phyloP scores from a whole-genome alignment of 2,888 invertebrate species.

The Ormyrus nitidulus region DNA sequence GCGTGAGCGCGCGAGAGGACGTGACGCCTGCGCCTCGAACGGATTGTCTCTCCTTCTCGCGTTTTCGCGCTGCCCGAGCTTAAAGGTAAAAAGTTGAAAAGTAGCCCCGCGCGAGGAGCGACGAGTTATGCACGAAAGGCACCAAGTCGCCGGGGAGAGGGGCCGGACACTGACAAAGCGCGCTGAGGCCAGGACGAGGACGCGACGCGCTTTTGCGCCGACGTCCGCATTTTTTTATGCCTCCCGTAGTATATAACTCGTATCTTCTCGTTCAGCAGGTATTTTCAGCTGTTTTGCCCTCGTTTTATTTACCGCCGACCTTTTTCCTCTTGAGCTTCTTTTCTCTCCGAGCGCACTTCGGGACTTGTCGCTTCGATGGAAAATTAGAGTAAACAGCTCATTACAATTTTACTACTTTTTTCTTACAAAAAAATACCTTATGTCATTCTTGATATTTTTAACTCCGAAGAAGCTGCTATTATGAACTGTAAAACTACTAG shows the following conservation, averaged over 20 bases:
- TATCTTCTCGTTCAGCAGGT: constrained; percentile 27
- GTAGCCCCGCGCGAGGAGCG: constrained; percentile 60
- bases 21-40: constrained; percentile 43
- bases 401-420: no score
- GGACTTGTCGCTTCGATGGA: no score
- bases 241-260: constrained; percentile 36
- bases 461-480: no score
- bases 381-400: neutral
- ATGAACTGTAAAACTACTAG: no score
- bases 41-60: no score
- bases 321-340: neutral
- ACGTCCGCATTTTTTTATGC: constrained; percentile 25
- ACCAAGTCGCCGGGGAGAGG: constrained; percentile 17
- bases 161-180: no score
- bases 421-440: neutral
- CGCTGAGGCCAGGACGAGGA: neutral
- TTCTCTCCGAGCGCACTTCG: no score
- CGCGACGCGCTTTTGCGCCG: constrained; percentile 24
- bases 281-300: constrained; percentile 44
- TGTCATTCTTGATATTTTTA: neutral
- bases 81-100: constrained; percentile 68
- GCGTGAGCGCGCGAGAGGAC: constrained; percentile 45
- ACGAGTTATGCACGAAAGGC: constrained; percentile 66
- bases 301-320: constrained; percentile 23
- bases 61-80: constrained; percentile 30